Evolutionary conservation across 2,797 vertebrate species (phyloP).

Genomic region (Agapornis canus): DNA sequence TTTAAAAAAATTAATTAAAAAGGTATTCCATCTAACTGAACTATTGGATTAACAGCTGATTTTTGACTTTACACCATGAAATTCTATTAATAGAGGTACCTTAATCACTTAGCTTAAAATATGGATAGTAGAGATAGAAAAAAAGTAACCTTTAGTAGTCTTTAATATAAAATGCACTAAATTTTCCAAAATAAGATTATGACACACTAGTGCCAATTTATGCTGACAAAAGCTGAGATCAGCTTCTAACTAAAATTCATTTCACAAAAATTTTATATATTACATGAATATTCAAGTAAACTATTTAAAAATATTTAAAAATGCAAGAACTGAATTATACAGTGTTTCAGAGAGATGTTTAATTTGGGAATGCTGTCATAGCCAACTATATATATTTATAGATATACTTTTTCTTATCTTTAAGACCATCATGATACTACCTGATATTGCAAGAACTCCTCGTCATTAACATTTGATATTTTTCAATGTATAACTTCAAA

Average conservation of each 20-base stretch:
- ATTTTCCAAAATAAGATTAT: slow-evolving; percentile 80
- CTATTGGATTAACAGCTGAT: slow-evolving; percentile 77
- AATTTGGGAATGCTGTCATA: slow-evolving; percentile 74
- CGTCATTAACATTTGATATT: slow-evolving; percentile 41
- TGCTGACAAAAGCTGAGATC: slow-evolving; percentile 77
- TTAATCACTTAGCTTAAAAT: slow-evolving; percentile 77
- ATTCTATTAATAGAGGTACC: slow-evolving; percentile 77
- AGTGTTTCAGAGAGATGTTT: slow-evolving; percentile 72
- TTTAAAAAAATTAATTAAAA: slow-evolving; percentile 73
- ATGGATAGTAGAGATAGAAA: slow-evolving; percentile 76
- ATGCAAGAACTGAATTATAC: slow-evolving; percentile 75
- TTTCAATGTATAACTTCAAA: slow-evolving; percentile 39
- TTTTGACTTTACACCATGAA: slow-evolving; percentile 76
- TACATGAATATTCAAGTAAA: slow-evolving; percentile 83
- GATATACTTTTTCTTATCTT: slow-evolving; percentile 56
- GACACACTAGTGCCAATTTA: slow-evolving; percentile 80
- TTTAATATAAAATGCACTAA: slow-evolving; percentile 82
- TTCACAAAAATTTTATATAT: slow-evolving; percentile 82
- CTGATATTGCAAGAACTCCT: slow-evolving; percentile 51
- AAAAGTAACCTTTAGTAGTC: slow-evolving; percentile 81
- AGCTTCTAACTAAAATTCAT: slow-evolving; percentile 86
- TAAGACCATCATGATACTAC: slow-evolving; percentile 71
- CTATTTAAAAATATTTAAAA: slow-evolving; percentile 74
- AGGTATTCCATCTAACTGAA: slow-evolving; percentile 74
- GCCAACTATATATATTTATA: slow-evolving; percentile 50